Percentiles rank a stretch among this genome's conserved stretches.
phyloP scores from a whole-genome alignment of 2,113 vertebrate species.

The Pseudopodoces humilis region DNA sequence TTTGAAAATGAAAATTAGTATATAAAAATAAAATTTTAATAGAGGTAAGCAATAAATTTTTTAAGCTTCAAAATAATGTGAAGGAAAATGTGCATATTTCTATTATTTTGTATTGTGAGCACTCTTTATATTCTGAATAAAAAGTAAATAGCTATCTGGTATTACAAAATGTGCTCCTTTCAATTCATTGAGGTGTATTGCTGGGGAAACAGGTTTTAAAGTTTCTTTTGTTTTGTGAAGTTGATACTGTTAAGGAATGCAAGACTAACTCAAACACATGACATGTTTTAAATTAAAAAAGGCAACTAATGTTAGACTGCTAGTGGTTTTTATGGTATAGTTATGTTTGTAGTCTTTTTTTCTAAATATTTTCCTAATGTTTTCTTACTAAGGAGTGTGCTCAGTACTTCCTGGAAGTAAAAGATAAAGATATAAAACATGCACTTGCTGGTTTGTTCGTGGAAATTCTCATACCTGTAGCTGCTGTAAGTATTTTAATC shows the following conservation, averaged over 20 bases:
- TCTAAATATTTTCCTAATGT: neutral
- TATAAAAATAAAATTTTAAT: neutral
- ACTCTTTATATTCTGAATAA: neutral
- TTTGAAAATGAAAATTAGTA: neutral
- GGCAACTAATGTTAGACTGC: neutral
- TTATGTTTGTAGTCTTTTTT: neutral
- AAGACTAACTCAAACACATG: neutral
- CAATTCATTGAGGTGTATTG: neutral
- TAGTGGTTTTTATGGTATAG: neutral
- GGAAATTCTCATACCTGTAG: slow-evolving; percentile 98
- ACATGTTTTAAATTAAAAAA: neutral
- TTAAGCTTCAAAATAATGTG: neutral
- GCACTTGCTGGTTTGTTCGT: slow-evolving; percentile 97
- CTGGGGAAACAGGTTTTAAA: neutral
- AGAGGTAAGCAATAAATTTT: neutral
- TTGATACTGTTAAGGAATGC: neutral
- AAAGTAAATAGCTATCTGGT: neutral
- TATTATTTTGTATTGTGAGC: neutral
- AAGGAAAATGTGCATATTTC: neutral
- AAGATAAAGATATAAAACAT: slow-evolving; percentile 98
- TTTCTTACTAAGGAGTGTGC: slow-evolving; percentile 87
- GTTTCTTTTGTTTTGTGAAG: neutral
- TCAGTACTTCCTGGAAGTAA: slow-evolving; percentile 98
- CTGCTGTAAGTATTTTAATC: slow-evolving; percentile 88
- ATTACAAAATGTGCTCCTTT: neutral